Percentiles rank a stretch among this genome's conserved stretches.
These are phyloP conservation scores for Panzeria rudis DNA, from an alignment of 2,888 invertebrate species.

Conservation along the genomic window DNA sequence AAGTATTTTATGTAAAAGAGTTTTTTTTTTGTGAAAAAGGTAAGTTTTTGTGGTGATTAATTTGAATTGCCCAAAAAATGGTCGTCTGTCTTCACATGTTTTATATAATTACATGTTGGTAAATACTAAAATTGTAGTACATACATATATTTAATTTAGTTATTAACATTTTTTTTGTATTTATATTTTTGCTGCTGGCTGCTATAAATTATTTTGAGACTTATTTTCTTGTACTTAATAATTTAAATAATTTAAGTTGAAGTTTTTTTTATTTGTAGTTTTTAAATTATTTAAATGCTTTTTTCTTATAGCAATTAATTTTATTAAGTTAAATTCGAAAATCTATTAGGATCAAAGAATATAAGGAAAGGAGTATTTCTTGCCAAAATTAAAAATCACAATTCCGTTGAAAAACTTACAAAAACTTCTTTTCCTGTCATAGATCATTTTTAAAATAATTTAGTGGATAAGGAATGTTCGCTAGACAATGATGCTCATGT, in stretches of 20 bases:
- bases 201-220: conserved; percentile 26
- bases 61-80: background rate
- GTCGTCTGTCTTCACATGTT: background rate
- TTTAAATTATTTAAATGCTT: conserved; percentile 6
- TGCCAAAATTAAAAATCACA: no score
- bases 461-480: no score
- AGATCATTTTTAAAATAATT: no score
- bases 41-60: conserved; percentile 49
- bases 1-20: background rate
- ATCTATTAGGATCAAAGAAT: no score
- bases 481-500: no score
- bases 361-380: no score
- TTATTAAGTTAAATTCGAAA: background rate
- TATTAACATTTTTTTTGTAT: conserved; percentile 28
- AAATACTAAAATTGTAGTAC: conserved; percentile 19
- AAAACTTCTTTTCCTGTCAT: no score
- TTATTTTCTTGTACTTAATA: conserved; percentile 3
- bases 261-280: background rate
- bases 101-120: background rate
- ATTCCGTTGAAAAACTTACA: no score
- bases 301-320: background rate
- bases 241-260: conserved; percentile 5
- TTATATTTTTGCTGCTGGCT: conserved; percentile 44
- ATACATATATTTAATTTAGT: conserved; percentile 1
- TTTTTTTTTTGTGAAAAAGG: conserved; percentile 37